Conservation (phyloP, 2,797 vertebrate species). For the Limosa lapponica region DNA sequence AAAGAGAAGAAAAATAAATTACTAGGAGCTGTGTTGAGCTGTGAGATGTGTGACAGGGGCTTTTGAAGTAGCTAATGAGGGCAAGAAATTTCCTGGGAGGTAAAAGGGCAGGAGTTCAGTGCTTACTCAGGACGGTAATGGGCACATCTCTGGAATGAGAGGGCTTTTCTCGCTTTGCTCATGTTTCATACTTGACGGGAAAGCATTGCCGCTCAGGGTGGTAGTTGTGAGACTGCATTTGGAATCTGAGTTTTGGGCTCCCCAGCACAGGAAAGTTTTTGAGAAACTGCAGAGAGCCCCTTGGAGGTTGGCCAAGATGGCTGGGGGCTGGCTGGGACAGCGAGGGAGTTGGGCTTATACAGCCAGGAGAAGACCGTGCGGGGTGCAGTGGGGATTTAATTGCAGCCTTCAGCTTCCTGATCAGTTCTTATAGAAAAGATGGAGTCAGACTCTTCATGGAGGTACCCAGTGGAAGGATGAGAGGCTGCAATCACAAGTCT, state of each 20-base stretch:
- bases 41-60: neutral
- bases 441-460: neutral
- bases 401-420: neutral
- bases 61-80: neutral
- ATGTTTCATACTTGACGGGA: fast-evolving
- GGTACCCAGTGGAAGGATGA: neutral
- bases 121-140: neutral
- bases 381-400: neutral
- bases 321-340: neutral
- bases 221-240: neutral
- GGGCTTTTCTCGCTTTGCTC: neutral
- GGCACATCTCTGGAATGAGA: neutral
- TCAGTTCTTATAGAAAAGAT: neutral
- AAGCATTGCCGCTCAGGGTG: fast-evolving
- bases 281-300: neutral
- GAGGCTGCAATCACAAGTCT: neutral
- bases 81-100: neutral
- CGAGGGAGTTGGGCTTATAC: fast-evolving
- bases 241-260: neutral
- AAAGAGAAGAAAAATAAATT: neutral
- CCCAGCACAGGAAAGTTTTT: neutral
- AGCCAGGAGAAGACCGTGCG: neutral
- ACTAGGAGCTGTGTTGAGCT: neutral
- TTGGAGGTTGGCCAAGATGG: neutral
- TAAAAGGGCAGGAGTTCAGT: neutral